Evolutionary conservation across 1,140 invertebrate genomes (phyloP), one percentile per base, ranked within the genome.

Genomic region (Vollenhovia emeryi): DNA sequence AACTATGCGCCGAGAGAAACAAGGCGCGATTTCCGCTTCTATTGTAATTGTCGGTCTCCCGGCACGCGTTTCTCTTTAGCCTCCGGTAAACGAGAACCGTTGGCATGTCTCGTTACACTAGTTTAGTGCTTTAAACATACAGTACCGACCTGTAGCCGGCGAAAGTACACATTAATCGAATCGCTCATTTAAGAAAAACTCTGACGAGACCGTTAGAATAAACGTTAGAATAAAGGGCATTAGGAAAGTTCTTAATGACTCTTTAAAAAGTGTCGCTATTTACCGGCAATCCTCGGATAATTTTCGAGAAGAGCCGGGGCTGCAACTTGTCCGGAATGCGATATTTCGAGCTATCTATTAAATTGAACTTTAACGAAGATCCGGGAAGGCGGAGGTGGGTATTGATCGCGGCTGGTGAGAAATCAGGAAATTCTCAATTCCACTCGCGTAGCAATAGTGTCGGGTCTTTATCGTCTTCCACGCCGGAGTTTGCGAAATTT

Each of bases 1-100:
- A 82, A 82, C 78, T 71, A 71, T 71, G 66, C 50, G 24, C 50
- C 13, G 36, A 43, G 78, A 71, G 64, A 71, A 82, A 82, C 78
- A 71, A 71, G 66, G 2, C 50, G 36, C 36, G 78, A 82, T 57
- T 82, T 82, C 78, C 78, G 78, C 36, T 71, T 71, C 78, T 59
- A 71, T 82, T 71, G 66, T 71, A 71, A 82, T 71, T 82, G 64
- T 55, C 50, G 66, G 50, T 59, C 50, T 71, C 64, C 18, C 27
- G 66, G 24, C 66, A 55, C 66, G 11, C 78, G 78, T 71, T 82
- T 82, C 50, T 71, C 50, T 80, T 71, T 18, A 57, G 24, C n/a
- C n/a, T 69, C 24, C 64, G 18, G 9, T 55, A 71, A 80, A 80
- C 24, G 78, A 71, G 50, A 62, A 79, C 36, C 24, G 57, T 75